A percentile compares a stretch with the other conserved stretches of the same genome.
Conservation (phyloP, 2,113 vertebrate genomes). For the Poecilia latipinna region DNA sequence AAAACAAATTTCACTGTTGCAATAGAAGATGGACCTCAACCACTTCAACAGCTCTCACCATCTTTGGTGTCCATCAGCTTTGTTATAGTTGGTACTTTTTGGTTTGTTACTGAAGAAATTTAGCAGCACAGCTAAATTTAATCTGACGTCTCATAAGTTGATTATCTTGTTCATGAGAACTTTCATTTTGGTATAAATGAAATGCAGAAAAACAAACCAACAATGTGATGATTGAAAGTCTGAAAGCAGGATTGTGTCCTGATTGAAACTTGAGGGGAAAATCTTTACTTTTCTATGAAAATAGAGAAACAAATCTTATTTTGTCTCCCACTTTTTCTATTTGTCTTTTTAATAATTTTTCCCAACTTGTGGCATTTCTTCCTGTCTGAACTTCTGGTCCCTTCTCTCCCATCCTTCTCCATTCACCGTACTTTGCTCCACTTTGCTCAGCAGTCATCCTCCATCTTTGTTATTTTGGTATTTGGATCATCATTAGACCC, state of each 20-base stretch:
- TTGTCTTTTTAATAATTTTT: slow-evolving; percentile 20
- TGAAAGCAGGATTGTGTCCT: neutral
- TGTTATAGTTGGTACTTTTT: no score
- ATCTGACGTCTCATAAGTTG: no score
- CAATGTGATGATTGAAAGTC: neutral
- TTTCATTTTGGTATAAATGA: neutral
- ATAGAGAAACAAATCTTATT: neutral
- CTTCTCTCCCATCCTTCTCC: slow-evolving; percentile 16
- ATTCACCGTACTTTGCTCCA: neutral
- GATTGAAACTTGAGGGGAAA: neutral
- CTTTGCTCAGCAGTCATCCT: slow-evolving; percentile 6
- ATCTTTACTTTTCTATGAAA: neutral
- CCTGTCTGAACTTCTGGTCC: neutral
- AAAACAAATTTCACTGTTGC: no score
- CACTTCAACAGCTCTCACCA: no score
- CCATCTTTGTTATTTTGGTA: slow-evolving; percentile 53
- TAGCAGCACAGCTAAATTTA: no score
- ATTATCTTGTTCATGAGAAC: no score
- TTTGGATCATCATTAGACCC: slow-evolving; percentile 51
- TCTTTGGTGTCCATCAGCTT: no score
- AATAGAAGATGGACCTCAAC: no score
- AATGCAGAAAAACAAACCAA: neutral
- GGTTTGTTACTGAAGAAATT: no score
- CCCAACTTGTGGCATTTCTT: neutral
- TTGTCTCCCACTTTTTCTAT: neutral